Conservation (phyloP, 1,140 invertebrate genomes). For the Eumaeus atala region DNA sequence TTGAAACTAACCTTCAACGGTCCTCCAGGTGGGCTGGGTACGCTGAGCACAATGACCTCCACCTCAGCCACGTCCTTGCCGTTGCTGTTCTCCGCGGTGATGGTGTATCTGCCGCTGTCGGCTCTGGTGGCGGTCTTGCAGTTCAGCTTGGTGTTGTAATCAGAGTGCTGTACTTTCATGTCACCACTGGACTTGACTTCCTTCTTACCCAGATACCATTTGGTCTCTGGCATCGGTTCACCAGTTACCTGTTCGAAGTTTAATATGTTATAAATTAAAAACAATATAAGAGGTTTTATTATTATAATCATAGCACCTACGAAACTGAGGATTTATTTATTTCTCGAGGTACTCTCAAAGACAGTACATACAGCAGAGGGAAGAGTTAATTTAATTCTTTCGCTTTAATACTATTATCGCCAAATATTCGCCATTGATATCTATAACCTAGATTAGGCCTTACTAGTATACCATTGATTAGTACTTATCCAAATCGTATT, state of each 20-base stretch:
- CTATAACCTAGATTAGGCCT: too few relatives aligned
- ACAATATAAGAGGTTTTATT: neutral
- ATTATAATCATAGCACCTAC: neutral
- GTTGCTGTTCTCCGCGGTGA: conserved; percentile 94
- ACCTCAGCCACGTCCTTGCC: conserved; percentile 94
- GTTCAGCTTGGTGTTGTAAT: conserved; percentile 93
- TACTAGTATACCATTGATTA: too few relatives aligned
- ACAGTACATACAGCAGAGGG: too few relatives aligned
- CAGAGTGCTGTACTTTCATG: conserved; percentile 85
- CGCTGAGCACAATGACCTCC: conserved; percentile 93
- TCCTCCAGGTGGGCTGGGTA: conserved; percentile 91
- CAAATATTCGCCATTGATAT: too few relatives aligned
- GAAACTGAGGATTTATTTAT: neutral
- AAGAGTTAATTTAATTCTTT: too few relatives aligned
- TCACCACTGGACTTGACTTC: conserved; percentile 83
- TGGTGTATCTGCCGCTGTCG: conserved; percentile 93
- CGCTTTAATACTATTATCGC: too few relatives aligned
- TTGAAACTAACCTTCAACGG: conserved; percentile 82
- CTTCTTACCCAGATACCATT: conserved; percentile 86
- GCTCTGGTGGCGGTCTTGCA: conserved; percentile 89
- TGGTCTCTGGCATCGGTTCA: conserved; percentile 91
- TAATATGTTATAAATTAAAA: too few relatives aligned
- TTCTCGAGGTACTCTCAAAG: too few relatives aligned
- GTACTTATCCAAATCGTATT: too few relatives aligned
- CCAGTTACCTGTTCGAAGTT: conserved; percentile 79